Conservation (phyloP, 1,140 invertebrate genomes). For the Dendrolimus kikuchii region DNA sequence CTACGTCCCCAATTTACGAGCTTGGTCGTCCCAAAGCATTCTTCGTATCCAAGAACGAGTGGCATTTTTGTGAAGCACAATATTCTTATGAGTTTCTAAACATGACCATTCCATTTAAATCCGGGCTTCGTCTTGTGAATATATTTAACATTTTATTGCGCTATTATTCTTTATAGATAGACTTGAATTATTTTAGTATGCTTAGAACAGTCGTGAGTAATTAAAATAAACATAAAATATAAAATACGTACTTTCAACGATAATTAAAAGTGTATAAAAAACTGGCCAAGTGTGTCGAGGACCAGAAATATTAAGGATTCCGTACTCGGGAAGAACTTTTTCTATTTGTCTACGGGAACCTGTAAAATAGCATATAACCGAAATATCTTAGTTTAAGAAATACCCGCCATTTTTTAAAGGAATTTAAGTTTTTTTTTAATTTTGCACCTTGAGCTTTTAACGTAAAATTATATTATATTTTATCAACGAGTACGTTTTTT, state of each 20-base stretch:
- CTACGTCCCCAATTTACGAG: slow-evolving; percentile 44
- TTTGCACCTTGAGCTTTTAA: too few species aligned
- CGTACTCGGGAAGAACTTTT: too few species aligned
- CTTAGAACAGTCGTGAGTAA: slow-evolving; percentile 14
- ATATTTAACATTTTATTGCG: slow-evolving; percentile 42
- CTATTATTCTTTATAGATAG: slow-evolving; percentile 42
- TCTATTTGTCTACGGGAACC: too few species aligned
- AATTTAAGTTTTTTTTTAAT: too few species aligned
- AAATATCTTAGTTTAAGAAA: too few species aligned
- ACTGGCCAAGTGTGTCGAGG: slow-evolving; percentile 4
- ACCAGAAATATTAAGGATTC: background rate
- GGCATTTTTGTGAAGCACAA: slow-evolving; percentile 50
- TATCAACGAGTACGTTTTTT: too few species aligned
- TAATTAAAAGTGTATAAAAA: slow-evolving; percentile 1
- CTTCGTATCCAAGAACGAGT: slow-evolving; percentile 24
- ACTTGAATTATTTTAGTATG: slow-evolving; percentile 27
- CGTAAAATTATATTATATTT: too few species aligned
- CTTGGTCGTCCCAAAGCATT: slow-evolving; percentile 36
- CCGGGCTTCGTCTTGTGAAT: slow-evolving; percentile 32
- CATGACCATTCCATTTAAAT: slow-evolving; percentile 58
- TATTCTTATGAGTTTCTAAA: slow-evolving; percentile 53
- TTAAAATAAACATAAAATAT: slow-evolving; percentile 7
- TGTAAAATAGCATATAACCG: too few species aligned
- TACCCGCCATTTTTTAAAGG: too few species aligned
- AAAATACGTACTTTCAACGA: background rate